Evolutionary conservation across 2,888 invertebrate genomes (phyloP).

Genomic region (Drosophila monieri): DNA sequence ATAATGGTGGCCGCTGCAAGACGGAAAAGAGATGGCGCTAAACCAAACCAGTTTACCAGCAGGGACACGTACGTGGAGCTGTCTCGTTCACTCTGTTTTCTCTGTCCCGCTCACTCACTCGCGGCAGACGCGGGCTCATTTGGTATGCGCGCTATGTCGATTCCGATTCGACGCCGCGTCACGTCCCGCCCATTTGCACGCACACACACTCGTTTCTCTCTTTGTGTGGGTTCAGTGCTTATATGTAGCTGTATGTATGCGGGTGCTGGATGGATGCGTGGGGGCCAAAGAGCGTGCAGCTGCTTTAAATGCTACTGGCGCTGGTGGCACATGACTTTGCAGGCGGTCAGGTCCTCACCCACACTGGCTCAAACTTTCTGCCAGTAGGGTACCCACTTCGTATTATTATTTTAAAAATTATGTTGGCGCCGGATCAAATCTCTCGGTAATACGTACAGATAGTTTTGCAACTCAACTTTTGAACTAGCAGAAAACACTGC

Average conservation of each 20-base stretch:
- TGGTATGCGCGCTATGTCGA: conserved; percentile 83
- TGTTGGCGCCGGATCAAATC: neutral
- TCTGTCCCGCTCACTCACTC: conserved; percentile 25
- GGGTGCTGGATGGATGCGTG: conserved; percentile 9
- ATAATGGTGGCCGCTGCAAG: conserved; percentile 25
- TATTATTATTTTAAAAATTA: neutral
- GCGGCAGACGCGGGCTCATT: conserved; percentile 70
- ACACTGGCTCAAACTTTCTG: conserved; percentile 19
- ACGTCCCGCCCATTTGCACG: conserved; percentile 85
- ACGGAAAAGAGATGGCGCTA: conserved; percentile 49
- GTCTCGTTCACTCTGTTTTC: conserved; percentile 18
- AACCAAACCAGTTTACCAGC: conserved; percentile 70
- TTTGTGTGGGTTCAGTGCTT: conserved; percentile 6
- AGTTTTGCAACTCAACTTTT: neutral
- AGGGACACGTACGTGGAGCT: conserved; percentile 43
- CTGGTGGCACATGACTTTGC: conserved; percentile 83
- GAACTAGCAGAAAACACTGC: neutral
- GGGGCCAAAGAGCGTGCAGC: conserved; percentile 82
- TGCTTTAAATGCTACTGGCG: conserved; percentile 85
- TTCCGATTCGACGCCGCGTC: conserved; percentile 84
- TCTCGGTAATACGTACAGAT: neutral
- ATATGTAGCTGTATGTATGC: neutral
- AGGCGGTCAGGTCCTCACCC: conserved; percentile 78
- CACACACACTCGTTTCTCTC: conserved; percentile 57
- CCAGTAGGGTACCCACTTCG: conserved; percentile 5